Evolutionary conservation across 2,113 vertebrate genomes (phyloP).

Genomic region (Etia nguti): DNA sequence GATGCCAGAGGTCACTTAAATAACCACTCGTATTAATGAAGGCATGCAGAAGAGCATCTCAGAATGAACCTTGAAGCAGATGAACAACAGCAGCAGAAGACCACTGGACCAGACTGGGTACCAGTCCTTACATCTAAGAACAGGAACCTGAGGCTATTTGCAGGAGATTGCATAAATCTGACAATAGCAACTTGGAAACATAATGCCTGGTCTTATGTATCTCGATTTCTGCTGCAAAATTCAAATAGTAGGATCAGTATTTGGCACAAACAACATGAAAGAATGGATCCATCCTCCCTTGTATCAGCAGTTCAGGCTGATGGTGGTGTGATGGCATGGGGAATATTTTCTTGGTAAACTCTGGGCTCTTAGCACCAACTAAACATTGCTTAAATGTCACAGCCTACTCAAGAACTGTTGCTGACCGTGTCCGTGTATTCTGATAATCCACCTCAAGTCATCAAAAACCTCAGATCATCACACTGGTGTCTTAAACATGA

Average conservation of each 20-base stretch:
- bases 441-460: neutral
- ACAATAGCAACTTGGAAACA: neutral
- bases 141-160: neutral
- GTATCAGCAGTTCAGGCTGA: rapidly evolving
- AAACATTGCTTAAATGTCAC: neutral
- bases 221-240: neutral
- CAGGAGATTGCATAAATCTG: neutral
- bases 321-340: neutral
- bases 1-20: neutral
- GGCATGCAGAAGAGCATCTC: neutral
- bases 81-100: neutral
- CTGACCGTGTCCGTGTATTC: neutral
- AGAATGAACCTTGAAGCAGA: neutral
- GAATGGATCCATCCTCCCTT: neutral
- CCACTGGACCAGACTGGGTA: neutral
- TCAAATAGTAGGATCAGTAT: neutral
- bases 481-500: neutral
- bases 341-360: neutral
- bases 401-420: neutral
- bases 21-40: neutral
- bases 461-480: neutral
- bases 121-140: neutral
- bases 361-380: neutral
- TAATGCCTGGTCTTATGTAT: neutral
- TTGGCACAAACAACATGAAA: neutral